Percentiles rank a stretch among this genome's conserved stretches.
phyloP scores from a whole-genome alignment of 2,113 vertebrate species.

The Hassar affinis region DNA sequence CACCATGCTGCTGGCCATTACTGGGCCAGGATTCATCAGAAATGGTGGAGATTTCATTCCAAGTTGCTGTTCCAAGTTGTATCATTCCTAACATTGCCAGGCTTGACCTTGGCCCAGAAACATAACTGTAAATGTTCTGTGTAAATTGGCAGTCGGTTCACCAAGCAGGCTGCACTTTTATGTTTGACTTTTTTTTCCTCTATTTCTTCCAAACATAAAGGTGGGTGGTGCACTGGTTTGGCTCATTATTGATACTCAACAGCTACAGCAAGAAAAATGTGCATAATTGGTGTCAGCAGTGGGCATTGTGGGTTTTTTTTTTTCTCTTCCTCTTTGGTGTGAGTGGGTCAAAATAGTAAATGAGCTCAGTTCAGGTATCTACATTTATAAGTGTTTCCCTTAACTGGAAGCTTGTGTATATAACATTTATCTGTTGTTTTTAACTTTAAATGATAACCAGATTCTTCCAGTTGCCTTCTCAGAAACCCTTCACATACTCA shows the following conservation, averaged over 20 bases:
- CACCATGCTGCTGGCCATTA: neutral
- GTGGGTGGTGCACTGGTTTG: neutral
- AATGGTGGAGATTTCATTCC: neutral
- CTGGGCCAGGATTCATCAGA: neutral
- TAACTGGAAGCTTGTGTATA: neutral
- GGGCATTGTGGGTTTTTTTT: neutral
- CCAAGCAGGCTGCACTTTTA: neutral
- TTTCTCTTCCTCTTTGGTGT: neutral
- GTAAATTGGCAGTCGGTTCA: conserved; percentile 17
- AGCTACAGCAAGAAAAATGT: conserved; percentile 1
- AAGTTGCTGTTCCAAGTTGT: neutral
- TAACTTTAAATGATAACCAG: neutral
- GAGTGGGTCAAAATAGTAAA: neutral
- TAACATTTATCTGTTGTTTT: neutral
- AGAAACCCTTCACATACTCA: neutral
- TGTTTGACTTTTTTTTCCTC: neutral
- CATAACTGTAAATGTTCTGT: conserved; percentile 9
- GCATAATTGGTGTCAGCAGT: neutral
- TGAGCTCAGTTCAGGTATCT: neutral
- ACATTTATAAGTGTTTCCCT: neutral
- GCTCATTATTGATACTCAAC: neutral
- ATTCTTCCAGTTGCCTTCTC: neutral
- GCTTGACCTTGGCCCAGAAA: neutral
- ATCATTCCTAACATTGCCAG: conserved; percentile 28
- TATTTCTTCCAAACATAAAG: neutral